Evolutionary conservation across 2,797 vertebrate genomes (phyloP).

Genomic region (Apogon talboti): DNA sequence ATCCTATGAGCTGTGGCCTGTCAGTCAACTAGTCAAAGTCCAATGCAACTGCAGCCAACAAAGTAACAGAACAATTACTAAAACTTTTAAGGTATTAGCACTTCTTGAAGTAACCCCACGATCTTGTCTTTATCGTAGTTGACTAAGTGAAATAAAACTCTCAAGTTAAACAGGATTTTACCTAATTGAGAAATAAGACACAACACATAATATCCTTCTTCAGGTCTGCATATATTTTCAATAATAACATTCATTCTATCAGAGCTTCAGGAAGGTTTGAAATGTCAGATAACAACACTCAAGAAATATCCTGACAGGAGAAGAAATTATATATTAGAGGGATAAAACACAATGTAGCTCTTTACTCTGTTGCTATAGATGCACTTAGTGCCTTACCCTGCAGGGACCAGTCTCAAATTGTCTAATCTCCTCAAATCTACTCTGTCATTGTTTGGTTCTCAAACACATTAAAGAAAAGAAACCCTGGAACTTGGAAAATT

Average conservation of each 20-base stretch:
- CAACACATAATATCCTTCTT: conserved; percentile 62
- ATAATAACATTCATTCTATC: conserved; percentile 79
- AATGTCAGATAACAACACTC: conserved; percentile 62
- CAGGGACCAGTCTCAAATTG: conserved; percentile 26
- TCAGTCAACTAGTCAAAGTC: not conserved
- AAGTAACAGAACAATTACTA: not conserved
- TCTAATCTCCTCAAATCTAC: conserved; percentile 15
- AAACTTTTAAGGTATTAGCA: no score
- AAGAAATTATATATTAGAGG: conserved; percentile 32
- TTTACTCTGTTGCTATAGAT: conserved; percentile 38
- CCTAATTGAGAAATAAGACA: conserved; percentile 52
- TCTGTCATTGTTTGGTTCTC: conserved; percentile 16
- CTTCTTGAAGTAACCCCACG: no score
- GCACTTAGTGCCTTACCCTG: conserved; percentile 37
- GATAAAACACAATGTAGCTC: conserved; percentile 26
- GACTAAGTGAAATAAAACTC: not conserved
- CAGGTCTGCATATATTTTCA: conserved; percentile 84
- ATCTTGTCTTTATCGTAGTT: not conserved
- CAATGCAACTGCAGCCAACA: no score
- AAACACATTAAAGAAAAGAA: conserved; percentile 30
- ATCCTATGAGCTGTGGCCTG: conserved; percentile 10
- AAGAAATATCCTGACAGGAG: conserved; percentile 36
- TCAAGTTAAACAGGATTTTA: not conserved
- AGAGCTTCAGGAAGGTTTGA: conserved; percentile 69
- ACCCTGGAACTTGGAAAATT: conserved; percentile 4